These are phyloP conservation scores for Calameuta filiformis DNA, from an alignment of 2,888 invertebrate species.

Conservation along the genomic window DNA sequence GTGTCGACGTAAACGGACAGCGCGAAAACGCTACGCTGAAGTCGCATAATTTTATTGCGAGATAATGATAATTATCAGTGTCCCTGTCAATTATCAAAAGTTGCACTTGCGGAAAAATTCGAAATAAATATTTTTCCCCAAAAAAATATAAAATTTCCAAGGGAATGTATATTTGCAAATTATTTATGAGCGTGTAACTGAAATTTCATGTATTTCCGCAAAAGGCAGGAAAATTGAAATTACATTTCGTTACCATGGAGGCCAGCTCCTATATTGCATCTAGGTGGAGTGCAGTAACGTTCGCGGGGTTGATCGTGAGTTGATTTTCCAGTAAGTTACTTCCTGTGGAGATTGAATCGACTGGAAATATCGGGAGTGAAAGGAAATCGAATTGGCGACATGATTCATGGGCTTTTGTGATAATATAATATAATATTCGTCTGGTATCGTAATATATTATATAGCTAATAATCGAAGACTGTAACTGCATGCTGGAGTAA, in stretches of 20 bases:
- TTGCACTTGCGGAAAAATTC: not conserved
- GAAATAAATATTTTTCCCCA: not conserved
- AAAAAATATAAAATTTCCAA: not conserved
- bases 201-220: not conserved
- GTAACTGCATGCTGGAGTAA: too few species aligned
- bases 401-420: not conserved
- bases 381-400: not conserved
- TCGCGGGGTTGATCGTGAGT: not conserved
- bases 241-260: not conserved
- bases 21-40: constrained; percentile 14
- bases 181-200: not conserved
- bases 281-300: not conserved
- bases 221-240: not conserved
- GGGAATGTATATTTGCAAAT: not conserved
- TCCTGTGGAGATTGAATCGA: not conserved
- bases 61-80: not conserved
- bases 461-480: not conserved
- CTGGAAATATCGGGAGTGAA: not conserved
- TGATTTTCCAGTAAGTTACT: not conserved
- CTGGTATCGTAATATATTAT: not conserved
- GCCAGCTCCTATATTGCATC: not conserved
- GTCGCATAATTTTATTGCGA: not conserved
- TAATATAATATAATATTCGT: not conserved
- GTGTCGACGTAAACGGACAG: constrained; percentile 40
- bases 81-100: not conserved